Conservation (phyloP, 92 coral and sea anemone species). For the Actinernus sp. region DNA sequence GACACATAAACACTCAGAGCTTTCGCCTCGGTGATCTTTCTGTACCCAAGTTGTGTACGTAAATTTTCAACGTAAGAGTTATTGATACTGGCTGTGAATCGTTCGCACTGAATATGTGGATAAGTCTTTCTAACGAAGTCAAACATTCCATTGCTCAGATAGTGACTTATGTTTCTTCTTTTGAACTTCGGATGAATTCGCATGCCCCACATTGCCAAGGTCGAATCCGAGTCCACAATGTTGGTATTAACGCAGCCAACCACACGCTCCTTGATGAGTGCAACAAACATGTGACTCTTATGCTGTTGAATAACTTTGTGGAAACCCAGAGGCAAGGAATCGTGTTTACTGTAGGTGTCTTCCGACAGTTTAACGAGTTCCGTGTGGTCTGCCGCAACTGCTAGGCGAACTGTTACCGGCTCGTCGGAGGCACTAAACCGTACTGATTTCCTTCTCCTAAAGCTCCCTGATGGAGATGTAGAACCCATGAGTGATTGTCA, state of each 20-base stretch:
- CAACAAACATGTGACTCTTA: conserved; percentile 21
- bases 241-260: conserved; percentile 11
- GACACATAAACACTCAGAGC: conserved; percentile 5
- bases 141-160: neutral
- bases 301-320: conserved; percentile 11
- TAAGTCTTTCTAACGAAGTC: conserved; percentile 1
- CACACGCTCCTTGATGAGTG: neutral
- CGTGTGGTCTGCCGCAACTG: conserved; percentile 10
- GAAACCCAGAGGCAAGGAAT: conserved; percentile 36
- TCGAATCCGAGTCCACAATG: conserved; percentile 15
- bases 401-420: conserved; percentile 29
- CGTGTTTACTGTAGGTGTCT: conserved; percentile 36
- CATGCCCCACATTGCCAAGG: conserved; percentile 23
- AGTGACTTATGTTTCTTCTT: conserved; percentile 12
- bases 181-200: conserved; percentile 14
- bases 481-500: neutral
- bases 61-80: neutral
- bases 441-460: neutral
- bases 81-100: conserved; percentile 13
- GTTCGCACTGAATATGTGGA: conserved; percentile 2
- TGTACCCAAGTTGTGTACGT: conserved; percentile 3
- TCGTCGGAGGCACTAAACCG: neutral
- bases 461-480: conserved; percentile 1
- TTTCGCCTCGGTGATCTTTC: conserved; percentile 7
- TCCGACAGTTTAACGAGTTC: conserved; percentile 30